These are phyloP conservation scores for Danionella dracula DNA, from an alignment of 2,797 vertebrate species.

Conservation along the genomic window DNA sequence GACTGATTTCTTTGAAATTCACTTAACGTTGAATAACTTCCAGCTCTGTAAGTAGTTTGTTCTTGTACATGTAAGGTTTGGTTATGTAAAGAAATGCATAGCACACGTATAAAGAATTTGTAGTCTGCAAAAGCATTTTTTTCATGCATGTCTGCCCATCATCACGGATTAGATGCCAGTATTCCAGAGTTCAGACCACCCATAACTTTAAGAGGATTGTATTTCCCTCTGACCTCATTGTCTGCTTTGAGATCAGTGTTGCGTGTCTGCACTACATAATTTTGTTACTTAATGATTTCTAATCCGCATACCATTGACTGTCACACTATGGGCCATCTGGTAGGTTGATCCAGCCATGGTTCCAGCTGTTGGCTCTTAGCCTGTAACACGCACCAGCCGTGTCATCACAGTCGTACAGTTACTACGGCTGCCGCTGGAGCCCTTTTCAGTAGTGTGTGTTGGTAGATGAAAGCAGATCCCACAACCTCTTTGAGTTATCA, in stretches of 20 bases:
- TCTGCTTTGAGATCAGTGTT: constrained; percentile 34
- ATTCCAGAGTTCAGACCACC: constrained; percentile 78
- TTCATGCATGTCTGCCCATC: neutral
- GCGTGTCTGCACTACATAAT: constrained; percentile 25
- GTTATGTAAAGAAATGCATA: too few species aligned
- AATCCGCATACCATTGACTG: constrained; percentile 3
- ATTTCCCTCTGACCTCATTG: constrained; percentile 41
- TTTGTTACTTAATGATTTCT: constrained; percentile 34
- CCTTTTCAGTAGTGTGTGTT: constrained; percentile 61
- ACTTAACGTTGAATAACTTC: too few species aligned
- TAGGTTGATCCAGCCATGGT: constrained; percentile 24
- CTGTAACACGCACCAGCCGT: constrained; percentile 7
- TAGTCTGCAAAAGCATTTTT: too few species aligned
- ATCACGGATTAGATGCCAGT: constrained; percentile 72
- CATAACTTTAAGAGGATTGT: constrained; percentile 47
- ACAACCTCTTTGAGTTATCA: constrained; percentile 57
- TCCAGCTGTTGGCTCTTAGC: constrained; percentile 17
- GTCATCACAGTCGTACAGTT: constrained; percentile 12
- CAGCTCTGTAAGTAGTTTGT: too few species aligned
- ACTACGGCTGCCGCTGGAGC: constrained; percentile 56
- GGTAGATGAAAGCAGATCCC: constrained; percentile 69
- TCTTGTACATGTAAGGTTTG: too few species aligned
- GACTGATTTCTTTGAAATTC: too few species aligned
- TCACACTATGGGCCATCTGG: constrained; percentile 31
- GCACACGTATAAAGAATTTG: too few species aligned